phyloP scores from a whole-genome alignment of 2,888 invertebrate species.

The Eristalis tenax region DNA sequence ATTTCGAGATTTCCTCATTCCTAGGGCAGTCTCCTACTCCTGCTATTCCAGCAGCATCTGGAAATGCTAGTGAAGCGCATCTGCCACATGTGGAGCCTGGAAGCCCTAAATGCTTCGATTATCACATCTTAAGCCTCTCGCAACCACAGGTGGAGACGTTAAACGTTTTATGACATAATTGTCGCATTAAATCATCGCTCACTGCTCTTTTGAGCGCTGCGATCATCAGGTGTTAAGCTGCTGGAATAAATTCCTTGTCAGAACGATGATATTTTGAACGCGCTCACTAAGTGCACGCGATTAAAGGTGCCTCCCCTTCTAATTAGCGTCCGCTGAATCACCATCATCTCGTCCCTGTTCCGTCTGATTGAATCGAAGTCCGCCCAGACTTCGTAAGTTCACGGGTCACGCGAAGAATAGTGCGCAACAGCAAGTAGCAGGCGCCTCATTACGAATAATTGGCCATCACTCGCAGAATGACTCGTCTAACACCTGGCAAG shows the following conservation, averaged over 20 bases:
- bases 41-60: too few relatives aligned
- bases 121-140: not conserved
- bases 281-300: not conserved
- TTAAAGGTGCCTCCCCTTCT: not conserved
- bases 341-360: not conserved
- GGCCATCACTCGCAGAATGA: not conserved
- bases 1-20: too few relatives aligned
- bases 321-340: not conserved
- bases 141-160: not conserved
- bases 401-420: not conserved
- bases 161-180: not conserved
- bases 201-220: not conserved
- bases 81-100: too few relatives aligned
- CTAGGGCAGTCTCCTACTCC: too few relatives aligned
- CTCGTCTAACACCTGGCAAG: conserved; percentile 1
- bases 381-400: not conserved
- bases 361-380: not conserved
- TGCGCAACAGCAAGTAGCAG: not conserved
- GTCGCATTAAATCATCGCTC: not conserved
- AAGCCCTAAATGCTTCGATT: too few relatives aligned
- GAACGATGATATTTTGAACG: not conserved
- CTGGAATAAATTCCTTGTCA: not conserved
- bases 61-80: too few relatives aligned
- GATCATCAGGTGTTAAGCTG: not conserved
- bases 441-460: not conserved